These are phyloP conservation scores for Bovichtus variegatus DNA, from an alignment of 2,797 vertebrate species.

Conservation along the genomic window DNA sequence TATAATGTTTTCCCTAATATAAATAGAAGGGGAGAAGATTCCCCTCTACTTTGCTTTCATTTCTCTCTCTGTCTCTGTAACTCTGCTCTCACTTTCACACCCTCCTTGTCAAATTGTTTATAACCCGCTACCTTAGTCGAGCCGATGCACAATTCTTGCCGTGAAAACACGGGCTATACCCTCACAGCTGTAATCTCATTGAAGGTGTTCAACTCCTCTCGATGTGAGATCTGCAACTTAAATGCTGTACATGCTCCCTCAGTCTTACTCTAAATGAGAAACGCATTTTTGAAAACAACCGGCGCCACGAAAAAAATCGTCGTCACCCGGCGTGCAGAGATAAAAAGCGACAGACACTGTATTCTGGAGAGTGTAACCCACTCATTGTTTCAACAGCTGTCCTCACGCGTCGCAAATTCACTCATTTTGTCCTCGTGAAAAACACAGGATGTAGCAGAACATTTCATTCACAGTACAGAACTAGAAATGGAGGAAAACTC, in stretches of 20 bases:
- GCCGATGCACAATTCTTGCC: conserved; percentile 10
- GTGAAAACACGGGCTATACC: conserved; percentile 43
- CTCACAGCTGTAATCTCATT: conserved; percentile 43
- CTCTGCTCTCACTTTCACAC: conserved; percentile 25
- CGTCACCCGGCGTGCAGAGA: conserved; percentile 12
- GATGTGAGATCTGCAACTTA: conserved; percentile 32
- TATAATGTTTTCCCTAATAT: conserved; percentile 32
- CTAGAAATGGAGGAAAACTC: conserved; percentile 28
- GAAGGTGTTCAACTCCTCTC: conserved; percentile 27
- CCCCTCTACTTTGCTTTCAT: conserved; percentile 26
- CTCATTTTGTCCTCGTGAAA: conserved; percentile 52
- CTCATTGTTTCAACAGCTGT: conserved; percentile 54
- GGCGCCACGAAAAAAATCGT: conserved; percentile 3
- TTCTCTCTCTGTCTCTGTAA: conserved; percentile 16
- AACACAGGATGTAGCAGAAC: conserved; percentile 28
- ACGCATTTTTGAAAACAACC: conserved; percentile 5
- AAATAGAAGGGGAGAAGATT: conserved; percentile 22
- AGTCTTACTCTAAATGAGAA: background rate
- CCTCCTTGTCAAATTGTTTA: conserved; percentile 55
- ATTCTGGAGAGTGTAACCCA: conserved; percentile 26
- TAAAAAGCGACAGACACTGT: conserved; percentile 32
- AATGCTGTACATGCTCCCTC: conserved; percentile 11
- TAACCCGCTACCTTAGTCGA: conserved; percentile 34
- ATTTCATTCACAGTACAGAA: conserved; percentile 37
- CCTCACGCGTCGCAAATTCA: conserved; percentile 34